Conservation (phyloP, 2,797 vertebrate species). For the Poecilia picta region DNA sequence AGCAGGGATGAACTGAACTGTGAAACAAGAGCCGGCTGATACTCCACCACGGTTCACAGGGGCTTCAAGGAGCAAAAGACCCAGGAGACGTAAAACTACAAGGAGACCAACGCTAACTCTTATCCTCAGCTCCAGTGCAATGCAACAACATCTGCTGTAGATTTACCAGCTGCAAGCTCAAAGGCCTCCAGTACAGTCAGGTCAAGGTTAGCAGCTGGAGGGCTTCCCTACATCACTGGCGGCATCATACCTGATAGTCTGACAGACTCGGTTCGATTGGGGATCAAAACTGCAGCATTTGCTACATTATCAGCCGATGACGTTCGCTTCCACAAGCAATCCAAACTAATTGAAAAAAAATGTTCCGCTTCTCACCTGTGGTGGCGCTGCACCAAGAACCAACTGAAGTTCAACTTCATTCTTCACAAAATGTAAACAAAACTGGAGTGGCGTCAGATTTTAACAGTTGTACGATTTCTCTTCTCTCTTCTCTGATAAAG, state of each 20-base stretch:
- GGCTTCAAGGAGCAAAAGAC: conserved; percentile 32
- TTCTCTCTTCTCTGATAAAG: too few relatives aligned
- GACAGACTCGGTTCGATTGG: too few relatives aligned
- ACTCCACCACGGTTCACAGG: conserved; percentile 12
- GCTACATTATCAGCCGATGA: too few relatives aligned
- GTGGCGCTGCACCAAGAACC: too few relatives aligned
- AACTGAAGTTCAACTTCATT: too few relatives aligned
- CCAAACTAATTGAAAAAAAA: too few relatives aligned
- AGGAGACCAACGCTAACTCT: conserved; percentile 28
- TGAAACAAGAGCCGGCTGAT: conserved; percentile 44
- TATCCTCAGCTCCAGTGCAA: not conserved
- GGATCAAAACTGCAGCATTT: too few relatives aligned
- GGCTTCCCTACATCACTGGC: conserved; percentile 3
- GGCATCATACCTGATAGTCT: not conserved
- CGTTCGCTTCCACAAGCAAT: too few relatives aligned
- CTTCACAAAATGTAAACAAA: too few relatives aligned
- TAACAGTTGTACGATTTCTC: too few relatives aligned
- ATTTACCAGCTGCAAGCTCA: conserved; percentile 5
- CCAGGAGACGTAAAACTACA: conserved; percentile 11
- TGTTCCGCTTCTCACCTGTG: too few relatives aligned
- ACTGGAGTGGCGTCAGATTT: too few relatives aligned
- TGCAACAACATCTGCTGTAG: not conserved
- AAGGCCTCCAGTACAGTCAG: not conserved
- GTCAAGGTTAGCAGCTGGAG: conserved; percentile 3
- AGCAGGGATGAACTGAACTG: conserved; percentile 33